Evolutionary conservation across 2,797 vertebrate genomes (phyloP), one percentile per base, ranked within the genome.

Genomic region (Sciurus carolinensis): DNA sequence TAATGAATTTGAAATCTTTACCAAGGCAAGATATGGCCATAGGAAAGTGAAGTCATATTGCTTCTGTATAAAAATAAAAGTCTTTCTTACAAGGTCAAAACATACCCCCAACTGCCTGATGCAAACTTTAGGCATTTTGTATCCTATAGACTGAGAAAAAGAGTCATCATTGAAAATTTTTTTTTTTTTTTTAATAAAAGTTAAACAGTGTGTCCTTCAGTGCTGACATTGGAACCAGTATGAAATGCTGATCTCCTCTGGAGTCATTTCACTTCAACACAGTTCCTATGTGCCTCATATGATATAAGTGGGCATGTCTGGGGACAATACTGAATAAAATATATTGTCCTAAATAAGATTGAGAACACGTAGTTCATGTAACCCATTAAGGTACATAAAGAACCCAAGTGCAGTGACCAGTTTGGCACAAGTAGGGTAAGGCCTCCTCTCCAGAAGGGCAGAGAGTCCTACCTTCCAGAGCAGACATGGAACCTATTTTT

Each of bases 31-130:
- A 36, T 67, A 85, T 33, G 81, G 33, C 22, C 84, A 88, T 13
- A 87, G 52, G 82, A 57, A 57, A 94, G 95, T 90, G 90, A 15
- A 88, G 64, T 72, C 97, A 93, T 7, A 94, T 90, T 96, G 85
- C 64, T 81, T 97, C 96, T 95, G 22, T 83, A 88, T 67, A 69
- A 67, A 52, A 90, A 39, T 14, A 76, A 73, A 94, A 97, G 91
- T 33, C 24, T 97, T 93, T 95, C 91, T 88, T 77, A 52, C 17
- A 90, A 92, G 80, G 2, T 36, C 1, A 91, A 28, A 88, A 18
- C 22, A 83, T 2, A 1, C 91, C 81, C 88, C 28, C 86, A 92
- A 85, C 44, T 85, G 83, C 59, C 24, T 94, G 94, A 77, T 4
- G 69, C 8, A 94, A 94, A 87, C 33, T 42, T 89, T 14, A 54